Evolutionary conservation across 2,888 invertebrate species (phyloP).

Genomic region (Athalia cordata): DNA sequence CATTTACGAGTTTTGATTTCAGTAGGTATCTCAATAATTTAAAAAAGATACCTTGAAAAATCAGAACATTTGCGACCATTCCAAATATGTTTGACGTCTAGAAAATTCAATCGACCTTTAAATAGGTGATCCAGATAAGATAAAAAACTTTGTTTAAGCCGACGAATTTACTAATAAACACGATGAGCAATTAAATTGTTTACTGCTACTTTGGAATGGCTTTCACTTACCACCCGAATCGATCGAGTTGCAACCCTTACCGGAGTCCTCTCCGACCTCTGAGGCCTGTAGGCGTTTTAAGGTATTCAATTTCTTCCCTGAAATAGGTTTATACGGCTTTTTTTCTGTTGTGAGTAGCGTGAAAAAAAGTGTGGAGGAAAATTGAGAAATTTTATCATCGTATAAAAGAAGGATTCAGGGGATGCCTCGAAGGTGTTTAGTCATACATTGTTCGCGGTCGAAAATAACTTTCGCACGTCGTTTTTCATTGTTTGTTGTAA

Average conservation of each 20-base stretch:
- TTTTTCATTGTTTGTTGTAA: too few relatives aligned
- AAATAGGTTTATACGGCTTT: constrained; percentile 26
- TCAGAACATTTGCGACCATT: too few relatives aligned
- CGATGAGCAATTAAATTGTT: neutral
- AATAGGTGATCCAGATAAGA: too few relatives aligned
- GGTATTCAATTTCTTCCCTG: constrained; percentile 30
- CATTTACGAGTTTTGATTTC: too few relatives aligned
- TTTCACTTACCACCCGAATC: constrained; percentile 4
- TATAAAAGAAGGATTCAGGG: constrained; percentile 21
- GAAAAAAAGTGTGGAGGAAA: constrained; percentile 12
- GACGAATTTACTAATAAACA: too few relatives aligned
- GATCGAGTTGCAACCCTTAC: too few relatives aligned
- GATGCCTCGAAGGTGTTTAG: constrained; percentile 1
- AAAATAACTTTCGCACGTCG: neutral
- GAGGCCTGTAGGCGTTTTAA: constrained; percentile 10
- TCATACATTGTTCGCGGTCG: neutral
- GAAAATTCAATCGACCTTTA: too few relatives aligned
- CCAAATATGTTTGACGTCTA: too few relatives aligned
- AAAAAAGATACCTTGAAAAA: too few relatives aligned
- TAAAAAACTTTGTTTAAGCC: too few relatives aligned
- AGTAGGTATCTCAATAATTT: too few relatives aligned
- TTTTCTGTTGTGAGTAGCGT: neutral
- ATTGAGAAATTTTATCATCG: constrained; percentile 26
- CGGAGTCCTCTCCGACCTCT: neutral
- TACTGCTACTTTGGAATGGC: neutral